Evolutionary conservation across 2,888 invertebrate species (phyloP).

Genomic region (Selenia dentaria): DNA sequence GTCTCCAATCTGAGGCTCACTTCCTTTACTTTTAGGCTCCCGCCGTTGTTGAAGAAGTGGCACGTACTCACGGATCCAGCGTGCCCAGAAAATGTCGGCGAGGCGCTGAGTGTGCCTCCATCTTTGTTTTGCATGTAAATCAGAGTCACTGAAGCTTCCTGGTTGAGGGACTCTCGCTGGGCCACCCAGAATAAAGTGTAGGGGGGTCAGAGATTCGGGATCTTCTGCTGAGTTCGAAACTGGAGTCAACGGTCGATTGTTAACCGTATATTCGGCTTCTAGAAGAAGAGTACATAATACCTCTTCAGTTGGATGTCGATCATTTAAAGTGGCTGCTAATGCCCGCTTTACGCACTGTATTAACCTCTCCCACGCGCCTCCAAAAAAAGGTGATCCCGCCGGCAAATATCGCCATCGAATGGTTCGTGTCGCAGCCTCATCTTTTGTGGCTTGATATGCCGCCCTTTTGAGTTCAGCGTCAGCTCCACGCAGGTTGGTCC

Average conservation of each 20-base stretch:
- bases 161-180: too few species aligned
- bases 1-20: background rate
- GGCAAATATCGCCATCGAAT: slow-evolving; percentile 17
- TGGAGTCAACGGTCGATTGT: slow-evolving; percentile 21
- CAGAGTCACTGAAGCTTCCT: too few species aligned
- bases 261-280: slow-evolving; percentile 24
- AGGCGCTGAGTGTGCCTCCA: slow-evolving; percentile 1
- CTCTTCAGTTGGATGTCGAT: slow-evolving; percentile 15
- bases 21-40: background rate
- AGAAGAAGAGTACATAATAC: slow-evolving; percentile 9
- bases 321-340: slow-evolving; percentile 7
- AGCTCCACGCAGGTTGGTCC: slow-evolving; percentile 17
- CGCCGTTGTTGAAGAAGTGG: slow-evolving; percentile 6
- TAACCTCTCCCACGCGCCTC: slow-evolving; percentile 25
- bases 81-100: slow-evolving; percentile 22
- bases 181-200: too few species aligned
- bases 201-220: too few species aligned
- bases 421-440: background rate
- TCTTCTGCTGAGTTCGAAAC: slow-evolving; percentile 8
- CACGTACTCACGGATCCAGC: slow-evolving; percentile 27
- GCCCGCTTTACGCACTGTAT: slow-evolving; percentile 19
- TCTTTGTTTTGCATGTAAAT: background rate
- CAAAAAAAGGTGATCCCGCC: slow-evolving; percentile 19
- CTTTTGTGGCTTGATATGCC: background rate
- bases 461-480: background rate